These are phyloP conservation scores for Flexamia atlantica DNA, from an alignment of 2,888 invertebrate species.

Conservation along the genomic window DNA sequence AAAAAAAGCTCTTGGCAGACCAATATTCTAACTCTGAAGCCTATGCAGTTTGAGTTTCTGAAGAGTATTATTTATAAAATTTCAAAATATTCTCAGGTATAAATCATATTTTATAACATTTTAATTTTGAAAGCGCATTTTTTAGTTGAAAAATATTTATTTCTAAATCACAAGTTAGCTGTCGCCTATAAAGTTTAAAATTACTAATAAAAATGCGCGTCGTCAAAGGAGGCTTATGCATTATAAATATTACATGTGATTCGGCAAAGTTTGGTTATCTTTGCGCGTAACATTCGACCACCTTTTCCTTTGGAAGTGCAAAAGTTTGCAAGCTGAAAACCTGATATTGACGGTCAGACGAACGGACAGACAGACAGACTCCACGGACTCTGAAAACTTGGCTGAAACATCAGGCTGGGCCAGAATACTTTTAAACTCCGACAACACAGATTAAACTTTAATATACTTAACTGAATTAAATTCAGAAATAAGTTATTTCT, in stretches of 20 bases:
- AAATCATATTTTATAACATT: no score
- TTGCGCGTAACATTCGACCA: background rate
- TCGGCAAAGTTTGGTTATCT: slow-evolving; percentile 5
- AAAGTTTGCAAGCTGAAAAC: slow-evolving; percentile 22
- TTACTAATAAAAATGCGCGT: background rate
- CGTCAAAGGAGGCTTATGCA: slow-evolving; percentile 15
- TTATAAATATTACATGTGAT: slow-evolving; percentile 34
- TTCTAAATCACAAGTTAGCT: no score
- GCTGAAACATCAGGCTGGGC: background rate
- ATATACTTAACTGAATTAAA: slow-evolving; percentile 16
- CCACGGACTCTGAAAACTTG: slow-evolving; percentile 3
- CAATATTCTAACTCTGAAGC: no score
- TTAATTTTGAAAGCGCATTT: no score
- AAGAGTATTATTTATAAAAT: no score
- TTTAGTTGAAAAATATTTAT: no score
- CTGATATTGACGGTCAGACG: slow-evolving; percentile 2
- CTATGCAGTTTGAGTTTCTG: no score
- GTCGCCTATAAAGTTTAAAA: background rate
- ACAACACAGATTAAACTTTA: background rate
- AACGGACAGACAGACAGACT: slow-evolving; percentile 22
- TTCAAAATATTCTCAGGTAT: no score
- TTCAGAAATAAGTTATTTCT: background rate
- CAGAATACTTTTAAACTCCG: slow-evolving; percentile 31
- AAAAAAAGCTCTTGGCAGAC: no score
- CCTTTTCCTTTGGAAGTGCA: background rate